These are phyloP conservation scores for Ridgeia piscesae DNA, from an alignment of 1,140 invertebrate species.

Conservation along the genomic window DNA sequence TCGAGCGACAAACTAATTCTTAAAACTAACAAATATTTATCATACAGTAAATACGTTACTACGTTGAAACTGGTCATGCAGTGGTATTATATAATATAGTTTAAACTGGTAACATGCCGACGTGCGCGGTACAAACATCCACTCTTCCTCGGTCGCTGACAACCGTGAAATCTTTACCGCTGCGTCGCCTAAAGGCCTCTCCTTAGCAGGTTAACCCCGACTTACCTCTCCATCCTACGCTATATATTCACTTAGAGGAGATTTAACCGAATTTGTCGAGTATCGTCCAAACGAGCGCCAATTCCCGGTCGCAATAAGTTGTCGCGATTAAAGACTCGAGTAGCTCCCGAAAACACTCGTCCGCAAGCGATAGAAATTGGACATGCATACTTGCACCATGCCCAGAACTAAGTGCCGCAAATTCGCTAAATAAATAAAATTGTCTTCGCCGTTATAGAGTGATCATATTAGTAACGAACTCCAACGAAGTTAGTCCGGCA, in stretches of 20 bases:
- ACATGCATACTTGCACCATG: background rate
- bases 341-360: background rate
- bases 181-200: background rate
- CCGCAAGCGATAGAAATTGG: background rate
- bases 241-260: background rate
- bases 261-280: conserved; percentile 1
- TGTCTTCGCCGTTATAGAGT: conserved; percentile 4
- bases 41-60: background rate
- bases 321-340: background rate
- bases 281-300: background rate
- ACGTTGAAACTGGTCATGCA: background rate
- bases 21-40: background rate
- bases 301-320: background rate
- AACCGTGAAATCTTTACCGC: background rate
- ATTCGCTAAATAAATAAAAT: conserved; percentile 19
- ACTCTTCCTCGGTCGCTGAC: background rate
- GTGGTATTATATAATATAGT: too few relatives aligned
- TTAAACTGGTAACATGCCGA: background rate
- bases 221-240: background rate
- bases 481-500: conserved; percentile 15
- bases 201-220: background rate
- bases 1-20: background rate
- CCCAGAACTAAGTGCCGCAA: conserved; percentile 9
- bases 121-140: too few relatives aligned
- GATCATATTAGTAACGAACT: conserved; percentile 17